Conservation (phyloP, 2,888 invertebrate genomes). For the Acholoe squamosa region DNA sequence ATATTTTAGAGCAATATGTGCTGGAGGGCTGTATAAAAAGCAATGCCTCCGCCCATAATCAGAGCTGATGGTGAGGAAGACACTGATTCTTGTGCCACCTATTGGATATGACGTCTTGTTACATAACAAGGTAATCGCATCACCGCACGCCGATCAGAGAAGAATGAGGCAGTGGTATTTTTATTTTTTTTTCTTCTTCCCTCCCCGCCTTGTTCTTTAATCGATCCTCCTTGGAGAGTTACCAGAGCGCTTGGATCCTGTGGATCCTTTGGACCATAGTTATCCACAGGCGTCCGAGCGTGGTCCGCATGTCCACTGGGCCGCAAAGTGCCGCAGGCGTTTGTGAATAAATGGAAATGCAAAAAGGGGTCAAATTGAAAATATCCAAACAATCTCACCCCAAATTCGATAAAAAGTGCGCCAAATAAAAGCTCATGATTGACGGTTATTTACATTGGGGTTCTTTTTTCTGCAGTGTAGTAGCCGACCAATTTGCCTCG, state of each 20-base stretch:
- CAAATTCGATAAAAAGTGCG: background rate
- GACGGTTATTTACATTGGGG: background rate
- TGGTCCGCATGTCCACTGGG: background rate
- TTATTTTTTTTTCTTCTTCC: background rate
- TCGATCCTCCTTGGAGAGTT: background rate
- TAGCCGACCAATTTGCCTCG: background rate
- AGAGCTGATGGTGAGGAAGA: background rate
- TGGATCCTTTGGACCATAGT: background rate
- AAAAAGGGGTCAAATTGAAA: too few species aligned
- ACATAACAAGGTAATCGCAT: background rate
- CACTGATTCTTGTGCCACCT: background rate
- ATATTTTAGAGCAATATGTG: too few species aligned
- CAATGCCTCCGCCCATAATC: background rate
- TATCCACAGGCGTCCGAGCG: background rate
- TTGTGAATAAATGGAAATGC: background rate
- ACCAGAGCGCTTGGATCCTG: background rate
- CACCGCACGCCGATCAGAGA: background rate
- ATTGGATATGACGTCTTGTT: background rate
- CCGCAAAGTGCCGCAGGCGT: background rate
- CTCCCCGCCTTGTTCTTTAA: background rate
- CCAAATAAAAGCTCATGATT: slow-evolving; percentile 4
- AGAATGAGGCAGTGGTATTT: background rate
- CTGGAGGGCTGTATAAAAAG: background rate
- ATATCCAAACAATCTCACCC: background rate
- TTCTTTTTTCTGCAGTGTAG: background rate